phyloP scores from a whole-genome alignment of 2,113 vertebrate genomes.

The Otocyon megalotis region DNA sequence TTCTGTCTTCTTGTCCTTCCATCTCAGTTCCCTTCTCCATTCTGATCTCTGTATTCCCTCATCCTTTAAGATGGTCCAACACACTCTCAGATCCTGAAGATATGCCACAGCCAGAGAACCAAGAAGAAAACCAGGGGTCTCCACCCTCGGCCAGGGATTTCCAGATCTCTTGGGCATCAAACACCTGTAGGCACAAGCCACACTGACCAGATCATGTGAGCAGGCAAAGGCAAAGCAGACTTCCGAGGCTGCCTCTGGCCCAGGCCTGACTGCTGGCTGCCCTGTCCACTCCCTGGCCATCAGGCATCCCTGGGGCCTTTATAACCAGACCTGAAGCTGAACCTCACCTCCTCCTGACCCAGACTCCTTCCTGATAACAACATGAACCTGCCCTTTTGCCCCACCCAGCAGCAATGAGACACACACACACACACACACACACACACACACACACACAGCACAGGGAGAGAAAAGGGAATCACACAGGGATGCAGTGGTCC shows the following conservation, averaged over 20 bases:
- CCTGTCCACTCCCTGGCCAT: not conserved
- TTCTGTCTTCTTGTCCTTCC: not conserved
- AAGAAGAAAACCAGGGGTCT: not conserved
- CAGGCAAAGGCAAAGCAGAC: not conserved
- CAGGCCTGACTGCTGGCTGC: not conserved
- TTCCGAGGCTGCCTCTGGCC: not conserved
- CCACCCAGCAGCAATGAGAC: not conserved
- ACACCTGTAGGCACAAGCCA: not conserved
- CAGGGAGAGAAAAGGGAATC: not conserved
- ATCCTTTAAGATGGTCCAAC: not conserved
- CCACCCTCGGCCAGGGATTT: not conserved
- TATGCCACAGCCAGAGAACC: not conserved
- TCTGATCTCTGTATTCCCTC: not conserved
- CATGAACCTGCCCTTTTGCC: accelerated
- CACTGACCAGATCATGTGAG: not conserved
- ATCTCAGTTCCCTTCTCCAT: not conserved
- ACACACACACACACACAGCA: not conserved
- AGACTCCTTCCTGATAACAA: not conserved
- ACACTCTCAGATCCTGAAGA: not conserved
- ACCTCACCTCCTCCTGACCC: not conserved
- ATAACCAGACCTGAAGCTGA: not conserved
- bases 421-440: not conserved
- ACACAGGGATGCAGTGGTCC: not conserved
- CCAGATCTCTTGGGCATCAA: not conserved
- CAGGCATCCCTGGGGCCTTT: accelerated